phyloP scores from a whole-genome alignment of 2,797 vertebrate species.

The Pelobates cultripes region DNA sequence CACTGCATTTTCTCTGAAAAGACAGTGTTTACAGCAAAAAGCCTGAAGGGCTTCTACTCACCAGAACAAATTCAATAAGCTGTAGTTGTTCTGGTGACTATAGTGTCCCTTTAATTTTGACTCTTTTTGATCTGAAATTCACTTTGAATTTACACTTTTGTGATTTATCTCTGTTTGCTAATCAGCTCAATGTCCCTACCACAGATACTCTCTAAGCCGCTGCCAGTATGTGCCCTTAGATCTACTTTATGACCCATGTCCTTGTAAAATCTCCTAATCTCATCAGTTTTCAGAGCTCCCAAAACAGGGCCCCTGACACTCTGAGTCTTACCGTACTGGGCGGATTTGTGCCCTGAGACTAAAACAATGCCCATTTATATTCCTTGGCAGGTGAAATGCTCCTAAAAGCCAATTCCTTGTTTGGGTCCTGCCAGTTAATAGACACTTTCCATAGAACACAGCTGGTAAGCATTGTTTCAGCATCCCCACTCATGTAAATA shows the following conservation, averaged over 20 bases:
- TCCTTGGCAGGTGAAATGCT: constrained; percentile 4
- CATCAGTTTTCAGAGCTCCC: not conserved
- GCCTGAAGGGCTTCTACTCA: too few species aligned
- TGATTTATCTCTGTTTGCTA: too few species aligned
- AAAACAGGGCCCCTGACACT: not conserved
- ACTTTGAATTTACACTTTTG: too few species aligned
- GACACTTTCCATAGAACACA: too few species aligned
- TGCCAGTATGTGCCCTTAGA: not conserved
- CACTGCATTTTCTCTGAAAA: too few species aligned
- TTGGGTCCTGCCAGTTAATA: not conserved
- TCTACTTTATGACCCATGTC: not conserved
- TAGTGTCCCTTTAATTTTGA: too few species aligned
- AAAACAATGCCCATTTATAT: constrained; percentile 24
- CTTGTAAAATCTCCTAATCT: not conserved
- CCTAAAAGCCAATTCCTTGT: constrained; percentile 1
- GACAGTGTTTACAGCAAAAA: too few species aligned
- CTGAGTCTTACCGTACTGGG: not conserved
- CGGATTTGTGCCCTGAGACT: not conserved
- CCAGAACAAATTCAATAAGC: too few species aligned
- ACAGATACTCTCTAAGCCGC: not conserved
- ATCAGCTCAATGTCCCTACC: not conserved
- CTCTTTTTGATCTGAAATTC: too few species aligned
- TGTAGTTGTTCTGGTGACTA: too few species aligned
- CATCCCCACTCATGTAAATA: too few species aligned
- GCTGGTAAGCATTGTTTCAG: too few species aligned